Percentiles rank a stretch among this genome's conserved stretches.
These are phyloP conservation scores for Oreochromis tanganicae DNA, from an alignment of 2,113 vertebrate genomes.

Conservation along the genomic window DNA sequence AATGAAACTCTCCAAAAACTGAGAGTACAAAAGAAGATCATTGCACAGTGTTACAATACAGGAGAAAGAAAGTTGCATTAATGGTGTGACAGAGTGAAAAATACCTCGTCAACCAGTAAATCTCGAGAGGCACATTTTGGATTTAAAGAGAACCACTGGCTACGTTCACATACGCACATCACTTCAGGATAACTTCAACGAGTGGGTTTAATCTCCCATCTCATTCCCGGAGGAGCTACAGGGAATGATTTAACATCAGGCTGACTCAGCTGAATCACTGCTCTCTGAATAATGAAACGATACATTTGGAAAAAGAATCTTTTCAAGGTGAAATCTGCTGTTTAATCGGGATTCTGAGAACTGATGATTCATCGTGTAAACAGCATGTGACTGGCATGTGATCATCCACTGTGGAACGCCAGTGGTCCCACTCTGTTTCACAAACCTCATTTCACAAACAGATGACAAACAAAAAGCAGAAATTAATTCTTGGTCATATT, in stretches of 20 bases:
- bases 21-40: neutral
- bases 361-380: neutral
- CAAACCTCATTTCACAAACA: neutral
- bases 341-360: neutral
- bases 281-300: neutral
- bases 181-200: neutral
- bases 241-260: neutral
- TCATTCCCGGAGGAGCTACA: neutral
- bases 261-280: neutral
- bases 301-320: neutral
- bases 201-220: neutral
- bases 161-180: neutral
- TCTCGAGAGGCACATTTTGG: conserved; percentile 46
- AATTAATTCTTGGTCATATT: neutral
- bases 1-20: neutral
- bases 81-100: conserved; percentile 11
- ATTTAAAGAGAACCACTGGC: neutral
- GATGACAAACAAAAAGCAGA: neutral
- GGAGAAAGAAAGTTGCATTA: conserved; percentile 7
- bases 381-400: neutral
- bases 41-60: neutral
- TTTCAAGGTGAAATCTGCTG: neutral
- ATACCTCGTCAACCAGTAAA: conserved; percentile 11
- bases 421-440: neutral
- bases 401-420: neutral